phyloP scores from a whole-genome alignment of 1,140 invertebrate genomes.

The Heliconius congener region DNA sequence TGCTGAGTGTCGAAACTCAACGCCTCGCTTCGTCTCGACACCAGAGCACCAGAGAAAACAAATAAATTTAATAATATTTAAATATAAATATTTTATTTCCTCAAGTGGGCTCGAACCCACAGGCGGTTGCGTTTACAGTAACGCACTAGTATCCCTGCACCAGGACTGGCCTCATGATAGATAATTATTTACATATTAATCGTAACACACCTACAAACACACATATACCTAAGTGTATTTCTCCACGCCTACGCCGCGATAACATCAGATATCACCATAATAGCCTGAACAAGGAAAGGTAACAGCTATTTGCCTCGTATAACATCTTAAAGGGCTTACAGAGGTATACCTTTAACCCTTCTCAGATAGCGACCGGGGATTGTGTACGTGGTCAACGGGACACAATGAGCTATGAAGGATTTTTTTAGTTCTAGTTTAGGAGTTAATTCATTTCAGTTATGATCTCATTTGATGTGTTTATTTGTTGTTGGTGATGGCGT shows the following conservation, averaged over 20 bases:
- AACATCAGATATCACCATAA: constrained; percentile 19
- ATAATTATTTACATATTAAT: too few species aligned
- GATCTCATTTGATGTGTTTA: background rate
- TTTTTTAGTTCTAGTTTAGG: background rate
- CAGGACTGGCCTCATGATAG: too few species aligned
- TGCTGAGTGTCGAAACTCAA: background rate
- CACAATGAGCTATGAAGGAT: background rate
- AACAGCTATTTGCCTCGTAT: constrained; percentile 36
- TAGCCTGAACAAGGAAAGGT: constrained; percentile 26
- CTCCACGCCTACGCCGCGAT: constrained; percentile 1
- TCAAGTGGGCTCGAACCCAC: too few species aligned
- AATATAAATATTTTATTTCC: background rate
- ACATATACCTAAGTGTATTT: background rate
- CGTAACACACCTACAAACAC: background rate
- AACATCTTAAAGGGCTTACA: constrained; percentile 35
- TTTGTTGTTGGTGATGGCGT: background rate
- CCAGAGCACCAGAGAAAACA: too few species aligned
- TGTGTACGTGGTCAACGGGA: constrained; percentile 28
- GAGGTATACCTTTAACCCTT: constrained; percentile 32
- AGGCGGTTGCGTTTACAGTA: too few species aligned
- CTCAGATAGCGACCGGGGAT: constrained; percentile 22
- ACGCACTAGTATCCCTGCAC: too few species aligned
- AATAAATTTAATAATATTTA: too few species aligned
- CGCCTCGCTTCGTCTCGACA: background rate
- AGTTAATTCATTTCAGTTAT: background rate